phyloP scores from a whole-genome alignment of 2,113 vertebrate species.

The Channa argus region DNA sequence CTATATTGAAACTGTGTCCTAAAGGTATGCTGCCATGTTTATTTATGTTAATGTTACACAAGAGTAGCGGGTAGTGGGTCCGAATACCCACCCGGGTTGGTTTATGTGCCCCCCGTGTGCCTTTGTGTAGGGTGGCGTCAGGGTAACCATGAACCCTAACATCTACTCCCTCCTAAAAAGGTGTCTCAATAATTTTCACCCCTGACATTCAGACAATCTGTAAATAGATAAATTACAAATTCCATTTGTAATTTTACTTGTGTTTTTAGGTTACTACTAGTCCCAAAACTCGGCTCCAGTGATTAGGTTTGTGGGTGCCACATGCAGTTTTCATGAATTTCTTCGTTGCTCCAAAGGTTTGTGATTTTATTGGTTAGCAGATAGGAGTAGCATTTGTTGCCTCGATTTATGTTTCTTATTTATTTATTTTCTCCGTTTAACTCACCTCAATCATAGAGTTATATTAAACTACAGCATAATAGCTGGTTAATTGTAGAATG shows the following conservation, averaged over 20 bases:
- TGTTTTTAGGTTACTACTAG: no score
- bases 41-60: background rate
- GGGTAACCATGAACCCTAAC: background rate
- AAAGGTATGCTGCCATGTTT: background rate
- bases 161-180: background rate
- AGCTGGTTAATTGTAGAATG: background rate
- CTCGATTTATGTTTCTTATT: background rate
- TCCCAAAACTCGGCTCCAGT: background rate
- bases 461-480: background rate
- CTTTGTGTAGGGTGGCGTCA: background rate
- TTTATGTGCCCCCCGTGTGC: conserved; percentile 7
- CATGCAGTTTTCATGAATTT: background rate
- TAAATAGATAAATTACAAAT: background rate
- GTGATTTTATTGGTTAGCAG: background rate
- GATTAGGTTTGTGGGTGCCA: no score
- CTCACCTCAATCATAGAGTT: background rate
- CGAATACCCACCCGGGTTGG: background rate
- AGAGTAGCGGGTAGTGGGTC: background rate
- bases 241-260: background rate
- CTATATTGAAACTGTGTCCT: background rate
- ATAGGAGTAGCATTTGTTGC: background rate
- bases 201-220: background rate
- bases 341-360: background rate
- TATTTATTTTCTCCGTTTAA: background rate
- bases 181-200: conserved; percentile 3